A percentile compares a stretch with the other conserved stretches of the same genome.
Conservation (phyloP, 2,797 vertebrate genomes). For the Sebastiscus tertius region DNA sequence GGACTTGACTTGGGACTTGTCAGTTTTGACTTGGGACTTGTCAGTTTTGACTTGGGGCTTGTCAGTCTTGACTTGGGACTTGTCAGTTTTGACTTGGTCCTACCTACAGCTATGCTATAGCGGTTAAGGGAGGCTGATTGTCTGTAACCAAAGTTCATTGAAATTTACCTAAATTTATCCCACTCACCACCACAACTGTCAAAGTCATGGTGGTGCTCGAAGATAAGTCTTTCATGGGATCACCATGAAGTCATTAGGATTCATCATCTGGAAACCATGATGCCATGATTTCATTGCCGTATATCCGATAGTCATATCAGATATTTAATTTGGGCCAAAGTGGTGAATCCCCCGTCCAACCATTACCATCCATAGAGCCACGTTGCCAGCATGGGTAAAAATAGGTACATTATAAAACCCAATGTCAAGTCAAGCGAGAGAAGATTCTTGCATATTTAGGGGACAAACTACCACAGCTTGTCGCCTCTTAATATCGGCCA, state of each 20-base stretch:
- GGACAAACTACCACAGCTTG: constrained; percentile 8
- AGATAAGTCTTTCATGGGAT: background rate
- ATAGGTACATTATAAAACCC: background rate
- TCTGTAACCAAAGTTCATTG: background rate
- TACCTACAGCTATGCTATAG: background rate
- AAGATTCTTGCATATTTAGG: background rate
- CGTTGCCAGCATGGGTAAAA: background rate
- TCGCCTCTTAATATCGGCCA: constrained; percentile 22
- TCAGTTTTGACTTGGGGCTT: too few species aligned
- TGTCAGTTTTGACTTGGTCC: too few species aligned
- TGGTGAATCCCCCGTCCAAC: background rate
- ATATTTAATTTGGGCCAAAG: background rate
- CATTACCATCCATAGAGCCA: background rate
- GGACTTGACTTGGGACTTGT: too few species aligned
- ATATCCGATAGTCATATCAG: background rate
- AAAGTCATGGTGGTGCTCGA: background rate
- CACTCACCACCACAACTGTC: background rate
- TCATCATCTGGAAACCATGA: background rate
- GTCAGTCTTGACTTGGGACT: too few species aligned
- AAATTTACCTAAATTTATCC: rapidly evolving
- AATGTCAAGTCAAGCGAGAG: background rate
- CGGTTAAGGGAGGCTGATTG: background rate
- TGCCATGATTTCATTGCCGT: background rate
- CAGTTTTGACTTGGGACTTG: too few species aligned
- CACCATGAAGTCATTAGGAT: background rate